phyloP scores from a whole-genome alignment of 2,797 vertebrate genomes.

The Masticophis lateralis region DNA sequence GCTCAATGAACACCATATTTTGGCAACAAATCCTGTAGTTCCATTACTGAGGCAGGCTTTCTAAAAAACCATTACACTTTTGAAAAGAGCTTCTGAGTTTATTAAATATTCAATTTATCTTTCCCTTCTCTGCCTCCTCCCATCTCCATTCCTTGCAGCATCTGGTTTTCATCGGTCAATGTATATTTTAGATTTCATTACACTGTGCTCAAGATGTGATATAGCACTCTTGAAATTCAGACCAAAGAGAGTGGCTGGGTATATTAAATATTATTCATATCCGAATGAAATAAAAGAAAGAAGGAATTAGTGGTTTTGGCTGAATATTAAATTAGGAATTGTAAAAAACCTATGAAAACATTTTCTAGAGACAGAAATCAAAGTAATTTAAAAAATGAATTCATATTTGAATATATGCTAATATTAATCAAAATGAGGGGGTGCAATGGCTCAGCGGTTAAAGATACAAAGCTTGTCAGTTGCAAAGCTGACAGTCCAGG shows the following conservation, averaged over 20 bases:
- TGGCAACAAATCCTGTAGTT: conserved; percentile 54
- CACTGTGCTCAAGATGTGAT: conserved; percentile 51
- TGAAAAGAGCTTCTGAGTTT: conserved; percentile 52
- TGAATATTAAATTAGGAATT: conserved; percentile 41
- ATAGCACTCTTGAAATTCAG: conserved; percentile 56
- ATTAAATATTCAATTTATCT: conserved; percentile 59
- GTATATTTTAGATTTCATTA: conserved; percentile 57
- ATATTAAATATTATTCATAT: conserved; percentile 37
- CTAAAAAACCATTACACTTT: conserved; percentile 52
- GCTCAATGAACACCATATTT: conserved; percentile 60
- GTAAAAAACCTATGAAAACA: conserved; percentile 34
- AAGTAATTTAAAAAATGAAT: conserved; percentile 19
- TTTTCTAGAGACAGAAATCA: conserved; percentile 36
- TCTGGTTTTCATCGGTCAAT: conserved; percentile 58
- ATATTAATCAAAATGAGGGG: not conserved
- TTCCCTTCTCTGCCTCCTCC: conserved; percentile 37
- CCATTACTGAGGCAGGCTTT: conserved; percentile 49
- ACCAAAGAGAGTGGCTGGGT: conserved; percentile 50
- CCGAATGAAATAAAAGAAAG: conserved; percentile 54
- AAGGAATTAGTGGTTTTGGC: conserved; percentile 42
- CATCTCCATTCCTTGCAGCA: conserved; percentile 39
- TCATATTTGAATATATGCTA: not conserved
- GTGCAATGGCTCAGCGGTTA: not conserved
- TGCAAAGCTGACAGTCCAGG: not conserved
- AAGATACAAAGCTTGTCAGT: not conserved